A percentile compares a stretch with the other conserved stretches of the same genome.
Conservation (phyloP, 2,888 invertebrate species). For the Macrosoma leucophasiata region DNA sequence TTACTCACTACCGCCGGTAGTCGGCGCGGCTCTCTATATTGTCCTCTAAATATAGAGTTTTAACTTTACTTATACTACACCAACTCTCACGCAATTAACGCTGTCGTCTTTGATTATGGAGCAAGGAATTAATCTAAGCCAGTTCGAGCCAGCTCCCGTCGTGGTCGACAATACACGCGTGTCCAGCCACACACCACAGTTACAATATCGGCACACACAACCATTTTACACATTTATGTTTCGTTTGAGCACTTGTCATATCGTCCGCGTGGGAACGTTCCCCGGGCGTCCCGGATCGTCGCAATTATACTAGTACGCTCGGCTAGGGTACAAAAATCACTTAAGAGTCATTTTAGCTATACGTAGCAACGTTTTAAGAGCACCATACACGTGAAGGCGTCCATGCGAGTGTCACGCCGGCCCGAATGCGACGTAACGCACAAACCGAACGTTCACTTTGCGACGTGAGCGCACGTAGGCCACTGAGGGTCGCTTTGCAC, state of each 20-base stretch:
- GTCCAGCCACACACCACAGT: too few relatives aligned
- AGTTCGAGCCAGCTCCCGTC: conserved; percentile 18
- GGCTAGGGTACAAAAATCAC: conserved; percentile 26
- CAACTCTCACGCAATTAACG: conserved; percentile 23
- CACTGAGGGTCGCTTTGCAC: too few relatives aligned
- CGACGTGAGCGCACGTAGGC: too few relatives aligned
- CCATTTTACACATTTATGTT: conserved; percentile 14
- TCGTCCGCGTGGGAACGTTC: conserved; percentile 4
- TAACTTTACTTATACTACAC: conserved; percentile 30
- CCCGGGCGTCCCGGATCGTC: conserved; percentile 9
- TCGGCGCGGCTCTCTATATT: conserved; percentile 20
- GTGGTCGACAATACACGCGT: conserved; percentile 10
- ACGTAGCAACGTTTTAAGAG: conserved; percentile 17
- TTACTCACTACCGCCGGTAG: conserved; percentile 23
- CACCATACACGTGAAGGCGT: conserved; percentile 6
- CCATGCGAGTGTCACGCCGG: conserved; percentile 1
- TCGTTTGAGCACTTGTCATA: too few relatives aligned
- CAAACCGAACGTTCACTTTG: too few relatives aligned
- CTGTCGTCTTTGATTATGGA: conserved; percentile 27
- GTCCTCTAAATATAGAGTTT: conserved; percentile 29
- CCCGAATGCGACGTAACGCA: conserved; percentile 9
- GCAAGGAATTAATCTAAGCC: conserved; percentile 26
- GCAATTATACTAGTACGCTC: conserved; percentile 24
- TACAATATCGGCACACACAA: conserved; percentile 24
- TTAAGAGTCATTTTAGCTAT: conserved; percentile 20